Base-by-base conservation (phyloP, 2,888 invertebrate species). In the Calephelis perditalis region DNA sequence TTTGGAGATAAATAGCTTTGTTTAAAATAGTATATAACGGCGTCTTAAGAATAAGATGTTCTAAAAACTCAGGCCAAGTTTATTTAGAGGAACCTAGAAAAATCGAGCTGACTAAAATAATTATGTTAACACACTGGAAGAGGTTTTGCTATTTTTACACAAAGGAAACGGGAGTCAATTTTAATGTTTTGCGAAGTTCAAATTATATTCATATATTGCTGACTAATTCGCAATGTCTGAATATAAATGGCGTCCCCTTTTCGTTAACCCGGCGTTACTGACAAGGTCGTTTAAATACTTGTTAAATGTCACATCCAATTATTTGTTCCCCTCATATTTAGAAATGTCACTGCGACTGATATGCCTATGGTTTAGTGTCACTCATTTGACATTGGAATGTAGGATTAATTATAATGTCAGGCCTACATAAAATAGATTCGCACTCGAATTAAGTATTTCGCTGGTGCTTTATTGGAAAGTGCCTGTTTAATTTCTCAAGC, bases 381-480 rank as follows among this genome's bases (percentile, higher is more conserved):
- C 81, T 84, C 81, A 86, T 86, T 85, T 86, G 86, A 86, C 85
- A 87, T 79, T 85, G 86, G 87, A 81, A 81, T 81, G 82, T 79
- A 78, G 82, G 82, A 86, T 87, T 87, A 86, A 87, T 86, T 81
- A 84, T 75, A 82, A 84, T 82, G 81, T 79, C 82, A 81, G 74
- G 77, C 73, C 67, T 73, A 74, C 77, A 74, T 76, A 78, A 83
- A 84, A 85, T 82, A 78, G 78, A 77, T 82, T 78, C 67, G 70
- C 73, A 68, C 66, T 70, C 68, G 68, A 74, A 82, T 82, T 79
- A 75, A 79, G 76, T 78, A 70, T 64, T 65, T 63, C 54, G 59
- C 59, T 68, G 59, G 66, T 65, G 49, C 65, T 63, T 65, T 65
- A 65, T 59, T 63, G 65, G 56, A 62, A 60, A 65, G 60, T 36